Percentiles rank a stretch among this genome's conserved stretches.
These are phyloP conservation scores for Glaucomys volans DNA, from an alignment of 2,113 vertebrate species.

Conservation along the genomic window DNA sequence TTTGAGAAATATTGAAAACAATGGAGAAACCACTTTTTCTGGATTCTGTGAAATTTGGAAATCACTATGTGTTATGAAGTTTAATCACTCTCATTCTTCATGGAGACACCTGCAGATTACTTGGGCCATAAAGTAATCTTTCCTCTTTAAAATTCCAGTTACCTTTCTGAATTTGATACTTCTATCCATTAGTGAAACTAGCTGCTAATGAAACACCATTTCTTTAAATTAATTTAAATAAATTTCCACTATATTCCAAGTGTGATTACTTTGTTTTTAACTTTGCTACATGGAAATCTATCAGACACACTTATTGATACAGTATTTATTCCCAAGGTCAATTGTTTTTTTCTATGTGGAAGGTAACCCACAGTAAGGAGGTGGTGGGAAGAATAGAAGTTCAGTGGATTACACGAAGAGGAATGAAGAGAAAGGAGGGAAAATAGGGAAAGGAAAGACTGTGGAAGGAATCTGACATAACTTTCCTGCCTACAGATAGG, in stretches of 20 bases:
- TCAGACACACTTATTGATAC: neutral
- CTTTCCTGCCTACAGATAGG: no score
- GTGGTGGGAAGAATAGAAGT: no score
- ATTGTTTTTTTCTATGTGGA: no score
- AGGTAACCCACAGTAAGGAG: no score
- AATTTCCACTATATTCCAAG: slow-evolving; percentile 22
- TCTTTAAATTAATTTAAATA: slow-evolving; percentile 51
- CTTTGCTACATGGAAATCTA: neutral
- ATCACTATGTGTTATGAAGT: neutral
- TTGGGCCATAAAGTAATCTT: slow-evolving; percentile 46
- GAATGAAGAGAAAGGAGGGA: no score
- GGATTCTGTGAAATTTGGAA: slow-evolving; percentile 48
- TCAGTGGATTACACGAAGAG: no score
- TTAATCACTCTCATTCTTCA: slow-evolving; percentile 59
- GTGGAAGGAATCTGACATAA: no score
- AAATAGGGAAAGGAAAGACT: no score
- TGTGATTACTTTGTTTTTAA: slow-evolving; percentile 1
- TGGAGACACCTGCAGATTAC: slow-evolving; percentile 34
- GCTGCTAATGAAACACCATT: slow-evolving; percentile 12
- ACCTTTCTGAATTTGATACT: slow-evolving; percentile 3
- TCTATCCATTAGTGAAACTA: slow-evolving; percentile 45
- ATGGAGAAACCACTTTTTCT: neutral
- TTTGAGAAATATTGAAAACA: slow-evolving; percentile 31
- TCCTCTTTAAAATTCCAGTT: slow-evolving; percentile 63
- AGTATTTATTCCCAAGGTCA: neutral